Percentiles rank a stretch among this genome's conserved stretches.
phyloP scores from a whole-genome alignment of 64 coral and sea anemone genomes.

The Cladopsammia gracilis region DNA sequence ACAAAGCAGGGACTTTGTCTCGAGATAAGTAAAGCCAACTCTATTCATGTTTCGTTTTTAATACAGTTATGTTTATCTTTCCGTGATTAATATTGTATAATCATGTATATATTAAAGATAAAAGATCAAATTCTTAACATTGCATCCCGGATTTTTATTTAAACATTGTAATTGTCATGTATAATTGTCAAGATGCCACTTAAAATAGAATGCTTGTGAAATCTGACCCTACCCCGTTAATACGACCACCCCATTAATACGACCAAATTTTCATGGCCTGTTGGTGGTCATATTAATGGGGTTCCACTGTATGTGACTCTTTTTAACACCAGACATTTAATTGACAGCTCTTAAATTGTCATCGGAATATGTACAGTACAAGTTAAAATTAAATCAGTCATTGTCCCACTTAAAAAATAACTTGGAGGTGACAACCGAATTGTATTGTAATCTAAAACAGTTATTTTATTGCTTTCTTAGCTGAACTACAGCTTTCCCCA shows the following conservation, averaged over 20 bases:
- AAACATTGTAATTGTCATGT: slow-evolving; percentile 14
- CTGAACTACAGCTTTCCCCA: slow-evolving; percentile 50
- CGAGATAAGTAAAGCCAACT: neutral
- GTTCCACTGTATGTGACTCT: too few species aligned
- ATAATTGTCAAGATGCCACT: slow-evolving; percentile 11
- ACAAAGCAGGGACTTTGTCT: slow-evolving; percentile 6
- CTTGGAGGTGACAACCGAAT: slow-evolving; percentile 25
- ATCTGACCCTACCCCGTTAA: too few species aligned
- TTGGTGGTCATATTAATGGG: too few species aligned
- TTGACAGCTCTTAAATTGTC: slow-evolving; percentile 54
- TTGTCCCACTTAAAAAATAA: slow-evolving; percentile 25
- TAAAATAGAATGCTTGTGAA: slow-evolving; percentile 16
- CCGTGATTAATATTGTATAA: slow-evolving; percentile 20
- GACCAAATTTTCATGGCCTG: too few species aligned
- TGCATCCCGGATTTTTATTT: slow-evolving; percentile 16
- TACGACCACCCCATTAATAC: too few species aligned
- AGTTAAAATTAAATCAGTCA: slow-evolving; percentile 65
- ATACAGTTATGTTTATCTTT: slow-evolving; percentile 15
- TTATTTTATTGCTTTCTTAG: slow-evolving; percentile 33
- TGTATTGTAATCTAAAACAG: slow-evolving; percentile 43
- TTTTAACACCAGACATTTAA: slow-evolving; percentile 55
- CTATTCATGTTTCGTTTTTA: neutral
- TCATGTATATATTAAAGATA: slow-evolving; percentile 18
- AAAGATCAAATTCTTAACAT: slow-evolving; percentile 18
- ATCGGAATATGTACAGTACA: slow-evolving; percentile 35